phyloP scores from a whole-genome alignment of 2,797 vertebrate species.

The Rousettus madagascariensis region DNA sequence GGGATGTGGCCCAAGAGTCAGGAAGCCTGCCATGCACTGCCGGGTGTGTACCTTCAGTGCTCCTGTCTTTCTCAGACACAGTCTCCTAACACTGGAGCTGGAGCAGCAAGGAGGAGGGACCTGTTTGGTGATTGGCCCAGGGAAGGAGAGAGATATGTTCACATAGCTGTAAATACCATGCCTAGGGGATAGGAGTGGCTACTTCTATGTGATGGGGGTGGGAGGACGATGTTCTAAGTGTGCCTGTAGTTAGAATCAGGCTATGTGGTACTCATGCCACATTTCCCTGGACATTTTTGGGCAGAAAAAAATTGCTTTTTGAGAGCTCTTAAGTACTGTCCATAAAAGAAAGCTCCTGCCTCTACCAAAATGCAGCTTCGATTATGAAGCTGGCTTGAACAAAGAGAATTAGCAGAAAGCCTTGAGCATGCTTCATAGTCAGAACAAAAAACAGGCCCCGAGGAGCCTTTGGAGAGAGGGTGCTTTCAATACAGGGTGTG shows the following conservation, averaged over 20 bases:
- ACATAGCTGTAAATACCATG: not conserved
- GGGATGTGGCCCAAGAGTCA: not conserved
- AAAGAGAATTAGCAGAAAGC: slow-evolving; percentile 51
- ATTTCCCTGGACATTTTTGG: slow-evolving; percentile 21
- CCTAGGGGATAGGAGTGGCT: not conserved
- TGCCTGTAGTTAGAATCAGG: not conserved
- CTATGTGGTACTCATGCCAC: not conserved
- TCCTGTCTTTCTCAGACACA: not conserved
- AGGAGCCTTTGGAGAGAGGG: not conserved
- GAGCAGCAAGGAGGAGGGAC: not conserved
- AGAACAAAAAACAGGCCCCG: not conserved
- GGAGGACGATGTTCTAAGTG: not conserved
- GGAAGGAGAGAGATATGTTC: not conserved
- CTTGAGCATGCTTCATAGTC: slow-evolving; percentile 1
- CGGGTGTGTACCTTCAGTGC: not conserved
- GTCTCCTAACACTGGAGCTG: not conserved
- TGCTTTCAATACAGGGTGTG: not conserved
- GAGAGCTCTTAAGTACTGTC: slow-evolving; percentile 61
- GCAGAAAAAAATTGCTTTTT: slow-evolving; percentile 47
- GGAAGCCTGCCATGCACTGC: not conserved
- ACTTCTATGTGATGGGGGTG: too few relatives aligned
- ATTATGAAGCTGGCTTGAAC: not conserved
- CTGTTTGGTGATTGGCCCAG: not conserved
- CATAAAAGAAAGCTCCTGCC: slow-evolving; percentile 27
- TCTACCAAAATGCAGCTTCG: not conserved